Evolutionary conservation across 2,888 invertebrate genomes (phyloP).

Genomic region (Chouioia cunea): DNA sequence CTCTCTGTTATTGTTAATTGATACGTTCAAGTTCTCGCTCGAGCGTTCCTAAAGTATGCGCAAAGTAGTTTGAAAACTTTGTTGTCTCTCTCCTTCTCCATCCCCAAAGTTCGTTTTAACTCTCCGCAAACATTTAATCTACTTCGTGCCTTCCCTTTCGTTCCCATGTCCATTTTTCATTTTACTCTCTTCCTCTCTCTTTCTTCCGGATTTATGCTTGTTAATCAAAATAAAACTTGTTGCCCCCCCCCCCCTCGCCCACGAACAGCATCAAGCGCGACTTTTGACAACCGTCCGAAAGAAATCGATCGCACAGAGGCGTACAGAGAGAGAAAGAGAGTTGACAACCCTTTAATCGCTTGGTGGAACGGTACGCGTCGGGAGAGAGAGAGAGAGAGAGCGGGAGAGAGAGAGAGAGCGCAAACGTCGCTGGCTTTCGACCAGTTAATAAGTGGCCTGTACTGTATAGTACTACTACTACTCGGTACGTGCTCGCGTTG

Average conservation of each 20-base stretch:
- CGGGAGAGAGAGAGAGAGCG: slow-evolving; percentile 33
- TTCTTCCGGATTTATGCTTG: neutral
- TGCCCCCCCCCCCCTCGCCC: slow-evolving; percentile 3
- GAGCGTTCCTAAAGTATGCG: no score
- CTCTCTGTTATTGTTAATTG: no score
- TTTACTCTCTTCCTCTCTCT: slow-evolving; percentile 6
- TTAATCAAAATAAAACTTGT: slow-evolving; percentile 16
- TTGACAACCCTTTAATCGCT: neutral
- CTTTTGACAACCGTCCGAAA: slow-evolving; percentile 2
- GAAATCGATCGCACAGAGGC: neutral
- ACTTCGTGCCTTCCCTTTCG: no score
- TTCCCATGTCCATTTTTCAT: slow-evolving; percentile 32
- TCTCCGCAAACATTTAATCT: slow-evolving; percentile 24
- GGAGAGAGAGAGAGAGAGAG: slow-evolving; percentile 18
- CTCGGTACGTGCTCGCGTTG: slow-evolving; percentile 45
- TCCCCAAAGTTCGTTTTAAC: slow-evolving; percentile 24
- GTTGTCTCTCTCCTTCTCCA: neutral
- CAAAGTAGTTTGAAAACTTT: neutral
- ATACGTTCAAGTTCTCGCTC: no score
- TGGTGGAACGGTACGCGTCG: no score
- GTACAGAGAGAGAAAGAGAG: slow-evolving; percentile 7
- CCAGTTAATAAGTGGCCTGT: slow-evolving; percentile 32
- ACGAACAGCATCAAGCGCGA: slow-evolving; percentile 8
- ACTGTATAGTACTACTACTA: no score
- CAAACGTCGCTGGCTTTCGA: slow-evolving; percentile 8